Conservation (phyloP, 2,113 vertebrate genomes). For the Colius striatus region DNA sequence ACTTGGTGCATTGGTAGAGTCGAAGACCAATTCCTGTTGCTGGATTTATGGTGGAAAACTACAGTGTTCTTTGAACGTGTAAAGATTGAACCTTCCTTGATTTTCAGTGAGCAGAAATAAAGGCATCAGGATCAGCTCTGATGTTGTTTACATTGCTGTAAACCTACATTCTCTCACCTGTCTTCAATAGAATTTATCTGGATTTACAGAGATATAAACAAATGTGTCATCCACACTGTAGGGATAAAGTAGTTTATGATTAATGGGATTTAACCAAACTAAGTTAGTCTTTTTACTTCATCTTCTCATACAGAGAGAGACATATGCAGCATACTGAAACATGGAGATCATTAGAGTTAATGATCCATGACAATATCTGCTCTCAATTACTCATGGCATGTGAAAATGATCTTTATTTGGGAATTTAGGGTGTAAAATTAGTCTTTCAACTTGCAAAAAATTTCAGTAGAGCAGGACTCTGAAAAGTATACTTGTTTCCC, state of each 20-base stretch:
- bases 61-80: neutral
- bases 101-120: neutral
- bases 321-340: neutral
- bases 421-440: neutral
- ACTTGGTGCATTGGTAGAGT: neutral
- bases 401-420: neutral
- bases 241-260: neutral
- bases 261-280: neutral
- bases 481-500: neutral
- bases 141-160: neutral
- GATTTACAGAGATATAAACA: neutral
- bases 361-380: neutral
- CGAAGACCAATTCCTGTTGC: neutral
- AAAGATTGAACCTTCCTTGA: neutral
- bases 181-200: neutral
- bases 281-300: neutral
- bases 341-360: neutral
- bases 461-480: neutral
- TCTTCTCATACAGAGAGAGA: neutral
- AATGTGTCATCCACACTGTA: neutral
- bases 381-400: neutral
- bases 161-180: neutral
- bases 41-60: neutral
- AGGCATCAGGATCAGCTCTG: neutral
- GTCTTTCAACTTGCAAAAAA: neutral